These are phyloP conservation scores for Triops cancriformis DNA, from an alignment of 1,140 invertebrate genomes.

Conservation along the genomic window DNA sequence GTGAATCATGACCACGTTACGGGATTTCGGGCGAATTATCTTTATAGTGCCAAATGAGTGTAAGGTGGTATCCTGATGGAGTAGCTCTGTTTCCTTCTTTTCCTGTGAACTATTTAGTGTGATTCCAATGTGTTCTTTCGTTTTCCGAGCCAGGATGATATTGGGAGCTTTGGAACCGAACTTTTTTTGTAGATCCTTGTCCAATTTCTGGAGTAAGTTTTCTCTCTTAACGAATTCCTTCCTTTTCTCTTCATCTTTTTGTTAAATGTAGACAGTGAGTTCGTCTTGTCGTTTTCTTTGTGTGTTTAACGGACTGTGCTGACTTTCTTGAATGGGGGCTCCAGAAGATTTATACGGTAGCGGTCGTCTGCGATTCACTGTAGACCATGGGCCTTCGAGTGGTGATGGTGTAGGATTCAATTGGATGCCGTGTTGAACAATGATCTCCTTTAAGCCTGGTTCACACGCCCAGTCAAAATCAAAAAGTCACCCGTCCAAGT, in stretches of 20 bases:
- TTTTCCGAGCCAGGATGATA: background rate
- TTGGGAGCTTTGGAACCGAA: background rate
- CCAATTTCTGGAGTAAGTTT: background rate
- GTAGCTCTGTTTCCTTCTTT: background rate
- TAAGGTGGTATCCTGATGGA: background rate
- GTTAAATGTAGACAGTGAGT: background rate
- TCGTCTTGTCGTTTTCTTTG: background rate
- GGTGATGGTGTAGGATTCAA: background rate
- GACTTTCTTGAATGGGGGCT: background rate
- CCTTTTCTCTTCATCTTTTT: background rate
- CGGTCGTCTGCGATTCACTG: background rate
- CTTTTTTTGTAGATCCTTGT: background rate
- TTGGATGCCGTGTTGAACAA: background rate
- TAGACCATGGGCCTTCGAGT: background rate
- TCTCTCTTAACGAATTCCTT: background rate
- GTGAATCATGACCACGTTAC: conserved; percentile 13
- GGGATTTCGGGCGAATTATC: background rate
- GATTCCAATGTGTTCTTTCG: background rate
- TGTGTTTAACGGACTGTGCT: background rate
- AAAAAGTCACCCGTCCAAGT: too few relatives aligned
- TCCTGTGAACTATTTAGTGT: background rate
- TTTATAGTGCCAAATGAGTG: background rate
- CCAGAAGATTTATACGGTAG: background rate
- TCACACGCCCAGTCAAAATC: too few relatives aligned
- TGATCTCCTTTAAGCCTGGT: background rate